These are phyloP conservation scores for Siniperca knerii DNA, from an alignment of 2,113 vertebrate genomes.

Conservation along the genomic window DNA sequence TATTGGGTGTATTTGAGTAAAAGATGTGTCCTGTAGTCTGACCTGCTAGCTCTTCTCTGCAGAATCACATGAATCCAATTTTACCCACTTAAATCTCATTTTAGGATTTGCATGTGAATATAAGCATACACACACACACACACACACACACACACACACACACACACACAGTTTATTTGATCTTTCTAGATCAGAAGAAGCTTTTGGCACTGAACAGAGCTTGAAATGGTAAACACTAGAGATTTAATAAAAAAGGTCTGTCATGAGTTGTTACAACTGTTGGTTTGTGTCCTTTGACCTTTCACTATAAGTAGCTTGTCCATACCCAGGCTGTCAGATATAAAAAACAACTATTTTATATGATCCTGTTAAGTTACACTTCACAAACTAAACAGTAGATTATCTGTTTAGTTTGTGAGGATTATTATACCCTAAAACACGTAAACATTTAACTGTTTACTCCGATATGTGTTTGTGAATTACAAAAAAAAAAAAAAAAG, in stretches of 20 bases:
- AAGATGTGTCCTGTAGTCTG: too few relatives aligned
- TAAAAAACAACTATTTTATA: not conserved
- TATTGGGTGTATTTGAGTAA: too few relatives aligned
- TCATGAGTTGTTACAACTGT: too few relatives aligned
- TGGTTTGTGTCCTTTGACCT: too few relatives aligned
- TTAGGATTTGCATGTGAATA: slow-evolving; percentile 9
- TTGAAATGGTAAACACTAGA: not conserved
- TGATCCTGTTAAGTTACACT: too few relatives aligned
- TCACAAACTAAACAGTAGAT: too few relatives aligned
- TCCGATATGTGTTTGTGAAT: too few relatives aligned
- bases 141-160: not conserved
- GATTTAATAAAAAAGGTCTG: not conserved
- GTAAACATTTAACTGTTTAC: too few relatives aligned
- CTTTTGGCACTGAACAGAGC: not conserved
- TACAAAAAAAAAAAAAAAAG: too few relatives aligned
- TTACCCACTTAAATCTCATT: not conserved
- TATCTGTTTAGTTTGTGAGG: too few relatives aligned
- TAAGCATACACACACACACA: not conserved
- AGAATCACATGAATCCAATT: not conserved
- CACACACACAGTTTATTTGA: not conserved
- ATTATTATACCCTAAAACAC: too few relatives aligned
- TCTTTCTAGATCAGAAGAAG: not conserved
- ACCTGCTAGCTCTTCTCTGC: too few relatives aligned
- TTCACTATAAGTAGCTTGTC: not conserved
- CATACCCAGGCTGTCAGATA: not conserved